A percentile compares a stretch with the other conserved stretches of the same genome.
Conservation (phyloP, 53 echinoderm and acorn worm genomes). For the Paelopatides confundens region DNA sequence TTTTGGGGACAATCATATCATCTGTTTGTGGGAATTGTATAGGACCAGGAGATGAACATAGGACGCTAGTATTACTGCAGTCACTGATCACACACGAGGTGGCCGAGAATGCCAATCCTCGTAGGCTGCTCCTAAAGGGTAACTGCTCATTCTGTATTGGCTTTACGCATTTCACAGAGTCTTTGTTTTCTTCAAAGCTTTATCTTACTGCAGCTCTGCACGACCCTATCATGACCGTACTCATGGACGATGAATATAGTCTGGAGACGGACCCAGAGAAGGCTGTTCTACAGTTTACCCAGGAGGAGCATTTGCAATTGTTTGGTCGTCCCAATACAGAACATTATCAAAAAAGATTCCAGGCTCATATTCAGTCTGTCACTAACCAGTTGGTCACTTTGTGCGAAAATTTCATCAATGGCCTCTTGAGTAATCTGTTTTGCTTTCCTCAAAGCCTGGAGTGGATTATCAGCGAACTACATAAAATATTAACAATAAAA, state of each 20-base stretch:
- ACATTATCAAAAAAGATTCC: constrained; percentile 76
- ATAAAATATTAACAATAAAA: constrained; percentile 79
- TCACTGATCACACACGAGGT: constrained; percentile 82
- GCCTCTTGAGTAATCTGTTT: constrained; percentile 83
- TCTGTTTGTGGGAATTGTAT: constrained; percentile 91
- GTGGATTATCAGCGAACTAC: constrained; percentile 93
- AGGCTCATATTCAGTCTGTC: constrained; percentile 76
- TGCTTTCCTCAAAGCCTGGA: constrained; percentile 97
- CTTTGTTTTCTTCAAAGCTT: constrained; percentile 81
- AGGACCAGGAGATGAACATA: constrained; percentile 83
- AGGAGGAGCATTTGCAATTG: constrained; percentile 74
- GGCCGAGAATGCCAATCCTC: constrained; percentile 80
- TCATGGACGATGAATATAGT: constrained; percentile 87
- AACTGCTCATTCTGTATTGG: constrained; percentile 81
- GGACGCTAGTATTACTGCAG: constrained; percentile 79
- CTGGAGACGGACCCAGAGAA: constrained; percentile 88
- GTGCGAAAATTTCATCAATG: constrained; percentile 85
- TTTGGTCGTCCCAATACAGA: constrained; percentile 78
- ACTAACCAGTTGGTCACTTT: constrained; percentile 78
- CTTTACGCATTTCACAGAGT: constrained; percentile 90
- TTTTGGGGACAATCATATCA: constrained; percentile 76
- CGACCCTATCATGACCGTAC: constrained; percentile 91
- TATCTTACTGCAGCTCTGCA: constrained; percentile 95
- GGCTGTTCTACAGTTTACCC: constrained; percentile 76
- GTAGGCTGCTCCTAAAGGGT: constrained; percentile 79